Evolutionary conservation across 2,888 invertebrate species (phyloP).

Genomic region (Alsophila aescularia): DNA sequence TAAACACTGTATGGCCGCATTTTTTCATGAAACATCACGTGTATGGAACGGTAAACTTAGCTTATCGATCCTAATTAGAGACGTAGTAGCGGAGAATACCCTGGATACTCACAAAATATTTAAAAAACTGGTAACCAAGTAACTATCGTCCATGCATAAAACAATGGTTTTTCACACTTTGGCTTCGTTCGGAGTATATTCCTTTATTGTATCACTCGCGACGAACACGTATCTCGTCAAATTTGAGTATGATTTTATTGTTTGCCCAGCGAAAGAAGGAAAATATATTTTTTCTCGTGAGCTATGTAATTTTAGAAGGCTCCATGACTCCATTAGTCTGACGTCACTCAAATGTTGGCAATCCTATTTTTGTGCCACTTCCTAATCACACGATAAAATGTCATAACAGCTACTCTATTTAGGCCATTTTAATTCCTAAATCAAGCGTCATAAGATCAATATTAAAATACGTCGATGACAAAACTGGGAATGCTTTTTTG

Average conservation of each 20-base stretch:
- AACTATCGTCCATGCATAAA: constrained; percentile 56
- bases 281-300: constrained; percentile 63
- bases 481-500: constrained; percentile 50
- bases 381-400: constrained; percentile 70
- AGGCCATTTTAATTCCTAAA: constrained; percentile 59
- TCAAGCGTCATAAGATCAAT: constrained; percentile 54
- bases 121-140: constrained; percentile 65
- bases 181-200: constrained; percentile 35
- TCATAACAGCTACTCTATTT: constrained; percentile 54
- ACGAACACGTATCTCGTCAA: constrained; percentile 62
- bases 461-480: constrained; percentile 48
- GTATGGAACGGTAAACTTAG: constrained; percentile 48
- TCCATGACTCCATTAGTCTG: constrained; percentile 75
- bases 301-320: constrained; percentile 82
- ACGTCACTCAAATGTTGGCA: constrained; percentile 83
- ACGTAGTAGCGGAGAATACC: constrained; percentile 55
- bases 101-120: constrained; percentile 74
- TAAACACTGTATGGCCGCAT: constrained; percentile 58
- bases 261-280: constrained; percentile 62
- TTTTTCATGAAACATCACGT: constrained; percentile 56
- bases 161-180: constrained; percentile 41
- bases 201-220: constrained; percentile 59
- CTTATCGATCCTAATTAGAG: constrained; percentile 63
- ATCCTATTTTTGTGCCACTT: constrained; percentile 82
- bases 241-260: constrained; percentile 56